A percentile compares a stretch with the other conserved stretches of the same genome.
phyloP scores from a whole-genome alignment of 2,888 invertebrate species.

The Busseola fusca region DNA sequence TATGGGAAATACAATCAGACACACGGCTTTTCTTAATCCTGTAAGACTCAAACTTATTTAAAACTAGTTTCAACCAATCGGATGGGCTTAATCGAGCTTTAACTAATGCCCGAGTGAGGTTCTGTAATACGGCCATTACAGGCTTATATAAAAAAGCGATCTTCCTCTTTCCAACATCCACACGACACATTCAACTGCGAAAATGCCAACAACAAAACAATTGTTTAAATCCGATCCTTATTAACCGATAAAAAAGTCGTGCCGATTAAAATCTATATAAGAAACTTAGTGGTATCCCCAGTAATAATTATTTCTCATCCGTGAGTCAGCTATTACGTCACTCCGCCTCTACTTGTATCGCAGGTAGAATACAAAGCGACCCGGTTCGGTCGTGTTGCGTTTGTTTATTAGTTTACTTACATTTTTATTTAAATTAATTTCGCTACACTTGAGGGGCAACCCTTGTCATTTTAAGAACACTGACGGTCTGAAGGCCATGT shows the following conservation, averaged over 20 bases:
- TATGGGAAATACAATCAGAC: background rate
- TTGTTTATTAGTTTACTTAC: conserved; percentile 47
- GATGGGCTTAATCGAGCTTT: no score
- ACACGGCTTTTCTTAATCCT: background rate
- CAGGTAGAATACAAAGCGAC: conserved; percentile 58
- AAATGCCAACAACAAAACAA: conserved; percentile 1
- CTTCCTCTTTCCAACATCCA: no score
- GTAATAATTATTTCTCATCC: conserved; percentile 67
- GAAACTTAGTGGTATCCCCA: conserved; percentile 62
- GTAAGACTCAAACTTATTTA: no score
- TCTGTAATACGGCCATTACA: background rate
- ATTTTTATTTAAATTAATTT: conserved; percentile 43
- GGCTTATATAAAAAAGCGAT: background rate
- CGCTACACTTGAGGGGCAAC: conserved; percentile 20
- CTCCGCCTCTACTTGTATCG: conserved; percentile 55
- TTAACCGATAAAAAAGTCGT: conserved; percentile 51
- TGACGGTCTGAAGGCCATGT: no score
- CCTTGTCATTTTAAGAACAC: no score
- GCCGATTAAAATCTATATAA: conserved; percentile 51
- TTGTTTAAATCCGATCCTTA: conserved; percentile 42
- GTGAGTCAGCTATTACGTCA: conserved; percentile 75
- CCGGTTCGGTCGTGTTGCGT: conserved; percentile 25
- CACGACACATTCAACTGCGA: conserved; percentile 4
- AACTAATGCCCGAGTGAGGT: no score
- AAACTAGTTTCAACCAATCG: no score